phyloP scores from a whole-genome alignment of 2,113 vertebrate species.

The Mugil cephalus region DNA sequence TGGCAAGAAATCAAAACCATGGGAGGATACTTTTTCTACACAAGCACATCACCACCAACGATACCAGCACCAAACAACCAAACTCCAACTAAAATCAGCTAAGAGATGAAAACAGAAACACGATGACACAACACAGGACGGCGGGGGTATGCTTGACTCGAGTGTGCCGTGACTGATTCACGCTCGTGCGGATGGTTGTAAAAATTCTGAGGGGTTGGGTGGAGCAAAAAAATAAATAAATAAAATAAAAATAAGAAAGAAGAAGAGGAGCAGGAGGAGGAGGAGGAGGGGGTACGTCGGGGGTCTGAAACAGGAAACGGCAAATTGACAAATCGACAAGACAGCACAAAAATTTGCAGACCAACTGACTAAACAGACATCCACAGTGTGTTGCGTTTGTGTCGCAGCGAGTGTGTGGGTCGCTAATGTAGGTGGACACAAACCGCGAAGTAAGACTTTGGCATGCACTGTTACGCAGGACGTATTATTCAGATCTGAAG shows the following conservation, averaged over 20 bases:
- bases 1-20: constrained; percentile 81
- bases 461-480: not conserved
- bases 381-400: constrained; percentile 28
- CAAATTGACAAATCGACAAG: constrained; percentile 75
- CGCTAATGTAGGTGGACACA: not conserved
- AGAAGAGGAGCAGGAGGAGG: constrained; percentile 1
- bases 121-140: constrained; percentile 73
- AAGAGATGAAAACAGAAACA: constrained; percentile 73
- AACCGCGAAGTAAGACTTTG: not conserved
- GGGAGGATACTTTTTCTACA: constrained; percentile 72
- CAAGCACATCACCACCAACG: constrained; percentile 76
- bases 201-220: constrained; percentile 76
- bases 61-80: constrained; percentile 76
- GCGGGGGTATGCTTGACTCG: constrained; percentile 59
- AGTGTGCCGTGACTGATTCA: constrained; percentile 67
- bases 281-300: constrained; percentile 8
- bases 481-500: too few species aligned
- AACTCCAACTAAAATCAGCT: constrained; percentile 70
- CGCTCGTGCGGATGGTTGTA: constrained; percentile 72
- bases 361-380: constrained; percentile 31
- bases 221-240: constrained; percentile 69
- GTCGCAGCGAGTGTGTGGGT: not conserved
- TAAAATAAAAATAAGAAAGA: constrained; percentile 6
- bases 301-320: constrained; percentile 72
- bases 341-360: constrained; percentile 70